Evolutionary conservation across 2,797 vertebrate genomes (phyloP).

Genomic region (Bovichtus diacanthus): DNA sequence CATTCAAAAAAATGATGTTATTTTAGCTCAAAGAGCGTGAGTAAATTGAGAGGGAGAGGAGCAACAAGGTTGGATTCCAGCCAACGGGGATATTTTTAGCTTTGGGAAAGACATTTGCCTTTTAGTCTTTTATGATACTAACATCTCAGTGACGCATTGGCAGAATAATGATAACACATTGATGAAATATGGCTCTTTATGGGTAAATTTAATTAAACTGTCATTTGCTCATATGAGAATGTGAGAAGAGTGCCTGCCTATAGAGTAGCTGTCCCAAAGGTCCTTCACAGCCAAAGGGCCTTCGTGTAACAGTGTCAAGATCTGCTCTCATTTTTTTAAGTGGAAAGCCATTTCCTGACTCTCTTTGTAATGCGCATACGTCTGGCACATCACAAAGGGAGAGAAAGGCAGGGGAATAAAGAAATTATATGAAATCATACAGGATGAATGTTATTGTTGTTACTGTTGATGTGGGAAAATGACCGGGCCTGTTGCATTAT

Average conservation of each 20-base stretch:
- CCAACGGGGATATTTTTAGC: slow-evolving; percentile 76
- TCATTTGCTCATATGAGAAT: slow-evolving; percentile 45
- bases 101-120: slow-evolving; percentile 43
- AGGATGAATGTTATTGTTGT: slow-evolving; percentile 78
- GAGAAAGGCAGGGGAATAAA: slow-evolving; percentile 72
- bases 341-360: slow-evolving; percentile 81
- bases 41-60: slow-evolving; percentile 56
- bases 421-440: slow-evolving; percentile 82
- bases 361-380: slow-evolving; percentile 70
- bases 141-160: slow-evolving; percentile 45
- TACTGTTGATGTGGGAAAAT: slow-evolving; percentile 79
- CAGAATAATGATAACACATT: slow-evolving; percentile 47
- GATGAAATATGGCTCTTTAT: slow-evolving; percentile 53
- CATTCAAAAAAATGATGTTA: slow-evolving; percentile 61
- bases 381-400: slow-evolving; percentile 81
- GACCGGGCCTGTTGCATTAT: slow-evolving; percentile 61
- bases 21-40: slow-evolving; percentile 75
- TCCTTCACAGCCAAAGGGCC: slow-evolving; percentile 72
- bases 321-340: slow-evolving; percentile 74
- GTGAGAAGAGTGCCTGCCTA: slow-evolving; percentile 49
- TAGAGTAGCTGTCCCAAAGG: slow-evolving; percentile 58
- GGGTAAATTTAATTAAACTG: slow-evolving; percentile 61
- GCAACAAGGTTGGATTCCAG: slow-evolving; percentile 66
- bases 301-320: slow-evolving; percentile 77
- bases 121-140: slow-evolving; percentile 41